These are phyloP conservation scores for Notiomystis cincta DNA, from an alignment of 2,113 vertebrate species.

Conservation along the genomic window DNA sequence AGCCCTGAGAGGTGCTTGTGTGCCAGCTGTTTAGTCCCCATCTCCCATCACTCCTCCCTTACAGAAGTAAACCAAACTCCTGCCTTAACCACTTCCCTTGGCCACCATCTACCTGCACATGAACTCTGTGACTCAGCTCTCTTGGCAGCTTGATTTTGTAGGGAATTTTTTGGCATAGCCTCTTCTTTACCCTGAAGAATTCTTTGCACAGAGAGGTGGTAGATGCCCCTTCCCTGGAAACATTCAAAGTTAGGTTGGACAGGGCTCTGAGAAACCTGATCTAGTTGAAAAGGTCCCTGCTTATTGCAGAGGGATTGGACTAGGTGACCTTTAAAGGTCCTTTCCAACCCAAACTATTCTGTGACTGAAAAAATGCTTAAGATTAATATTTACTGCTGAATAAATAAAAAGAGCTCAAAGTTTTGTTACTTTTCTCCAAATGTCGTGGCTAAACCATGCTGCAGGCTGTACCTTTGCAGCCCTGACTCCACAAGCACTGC, in stretches of 20 bases:
- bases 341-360: background rate
- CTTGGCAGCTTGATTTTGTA: background rate
- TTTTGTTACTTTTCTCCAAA: background rate
- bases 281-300: background rate
- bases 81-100: background rate
- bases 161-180: background rate
- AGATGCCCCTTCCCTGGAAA: background rate
- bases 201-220: background rate
- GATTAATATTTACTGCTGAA: conserved; percentile 13
- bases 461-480: background rate
- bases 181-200: background rate
- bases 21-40: background rate
- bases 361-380: background rate
- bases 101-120: background rate
- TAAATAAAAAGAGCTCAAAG: background rate
- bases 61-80: background rate
- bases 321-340: background rate
- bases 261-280: background rate
- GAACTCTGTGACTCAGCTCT: background rate
- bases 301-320: background rate
- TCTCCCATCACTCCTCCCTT: background rate
- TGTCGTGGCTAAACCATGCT: background rate
- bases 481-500: background rate
- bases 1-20: background rate
- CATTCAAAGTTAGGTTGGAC: background rate